These are phyloP conservation scores for Rhynchonycteris naso DNA, from an alignment of 2,797 vertebrate species.

Conservation along the genomic window DNA sequence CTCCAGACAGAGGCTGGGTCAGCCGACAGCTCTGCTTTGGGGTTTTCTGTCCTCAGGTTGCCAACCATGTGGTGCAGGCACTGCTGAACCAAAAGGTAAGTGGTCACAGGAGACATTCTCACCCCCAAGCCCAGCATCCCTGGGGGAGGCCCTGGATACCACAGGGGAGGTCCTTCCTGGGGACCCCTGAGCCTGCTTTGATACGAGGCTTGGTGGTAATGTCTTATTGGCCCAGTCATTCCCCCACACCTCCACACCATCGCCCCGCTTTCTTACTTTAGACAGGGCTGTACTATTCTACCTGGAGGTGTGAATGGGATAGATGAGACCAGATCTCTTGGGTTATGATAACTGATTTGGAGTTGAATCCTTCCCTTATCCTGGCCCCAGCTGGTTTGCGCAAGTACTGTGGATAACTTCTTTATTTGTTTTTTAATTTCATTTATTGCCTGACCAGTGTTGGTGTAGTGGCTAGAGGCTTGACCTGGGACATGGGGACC, in stretches of 20 bases:
- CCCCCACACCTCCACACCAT: no score
- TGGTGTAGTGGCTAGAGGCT: no score
- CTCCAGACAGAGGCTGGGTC: neutral
- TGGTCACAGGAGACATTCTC: neutral
- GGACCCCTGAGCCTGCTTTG: neutral
- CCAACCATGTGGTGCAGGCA: conserved; percentile 96
- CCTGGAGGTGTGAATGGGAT: neutral
- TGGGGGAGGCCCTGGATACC: neutral
- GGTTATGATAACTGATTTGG: neutral
- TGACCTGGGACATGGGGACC: no score
- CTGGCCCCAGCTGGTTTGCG: neutral
- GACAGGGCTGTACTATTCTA: neutral
- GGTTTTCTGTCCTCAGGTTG: conserved; percentile 87
- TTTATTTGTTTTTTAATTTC: neutral
- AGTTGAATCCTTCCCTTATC: neutral
- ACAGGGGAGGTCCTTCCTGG: neutral
- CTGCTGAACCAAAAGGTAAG: conserved; percentile 94
- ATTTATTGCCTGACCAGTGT: no score
- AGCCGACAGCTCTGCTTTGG: neutral
- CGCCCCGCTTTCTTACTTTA: neutral
- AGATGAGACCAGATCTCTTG: neutral
- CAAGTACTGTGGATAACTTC: neutral
- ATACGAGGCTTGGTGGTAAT: neutral
- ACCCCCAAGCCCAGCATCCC: neutral
- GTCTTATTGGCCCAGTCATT: neutral